These are phyloP conservation scores for Dendrolimus pini DNA, from an alignment of 2,888 invertebrate species.

Conservation along the genomic window DNA sequence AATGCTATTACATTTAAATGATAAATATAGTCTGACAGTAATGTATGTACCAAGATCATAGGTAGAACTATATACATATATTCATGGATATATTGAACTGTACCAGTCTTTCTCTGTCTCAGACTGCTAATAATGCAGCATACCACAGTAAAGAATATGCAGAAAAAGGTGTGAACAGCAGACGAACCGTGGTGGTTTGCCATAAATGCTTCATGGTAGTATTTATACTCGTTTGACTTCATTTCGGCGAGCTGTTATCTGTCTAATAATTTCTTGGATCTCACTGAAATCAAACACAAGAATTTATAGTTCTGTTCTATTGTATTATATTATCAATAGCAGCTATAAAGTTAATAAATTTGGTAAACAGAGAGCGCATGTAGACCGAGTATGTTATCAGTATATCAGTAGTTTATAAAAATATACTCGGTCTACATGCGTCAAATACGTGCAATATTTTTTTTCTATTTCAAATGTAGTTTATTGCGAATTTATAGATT, in stretches of 20 bases:
- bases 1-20: constrained; percentile 39
- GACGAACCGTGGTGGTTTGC: constrained; percentile 73
- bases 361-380: too few species aligned
- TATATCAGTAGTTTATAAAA: too few species aligned
- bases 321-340: too few species aligned
- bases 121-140: constrained; percentile 42
- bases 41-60: constrained; percentile 73
- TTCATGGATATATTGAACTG: constrained; percentile 62
- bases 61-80: constrained; percentile 75
- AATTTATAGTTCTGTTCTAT: too few species aligned
- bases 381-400: too few species aligned
- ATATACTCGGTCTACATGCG: too few species aligned
- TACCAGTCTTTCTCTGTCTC: constrained; percentile 16
- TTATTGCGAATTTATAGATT: too few species aligned
- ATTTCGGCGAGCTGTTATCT: constrained; percentile 19
- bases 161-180: constrained; percentile 63
- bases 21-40: constrained; percentile 51
- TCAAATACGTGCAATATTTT: too few species aligned
- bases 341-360: too few species aligned
- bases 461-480: too few species aligned
- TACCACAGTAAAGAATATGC: constrained; percentile 55
- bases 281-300: too few species aligned
- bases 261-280: too few species aligned
- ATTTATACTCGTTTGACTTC: constrained; percentile 56
- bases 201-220: constrained; percentile 71